phyloP scores from a whole-genome alignment of 2,797 vertebrate species.

The Phyllotis vaccarum region DNA sequence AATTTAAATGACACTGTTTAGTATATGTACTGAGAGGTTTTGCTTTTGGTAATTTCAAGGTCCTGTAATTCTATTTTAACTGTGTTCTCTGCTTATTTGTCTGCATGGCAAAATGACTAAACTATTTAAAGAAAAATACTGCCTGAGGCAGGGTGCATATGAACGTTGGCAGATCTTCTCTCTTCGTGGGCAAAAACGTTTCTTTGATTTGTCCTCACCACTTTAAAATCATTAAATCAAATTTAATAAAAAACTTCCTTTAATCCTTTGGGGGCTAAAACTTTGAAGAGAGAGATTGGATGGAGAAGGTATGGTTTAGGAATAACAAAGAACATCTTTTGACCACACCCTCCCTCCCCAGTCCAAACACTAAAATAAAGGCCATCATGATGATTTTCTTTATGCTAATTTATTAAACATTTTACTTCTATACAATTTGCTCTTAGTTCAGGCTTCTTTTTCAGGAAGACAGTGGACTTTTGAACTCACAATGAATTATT shows the following conservation, averaged over 20 bases:
- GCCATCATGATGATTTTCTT: neutral
- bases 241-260: conserved; percentile 34
- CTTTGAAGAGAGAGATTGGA: conserved; percentile 47
- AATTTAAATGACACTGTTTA: conserved; percentile 57
- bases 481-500: conserved; percentile 38
- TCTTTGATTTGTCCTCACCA: neutral
- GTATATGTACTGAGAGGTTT: conserved; percentile 65
- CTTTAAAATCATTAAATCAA: conserved; percentile 62
- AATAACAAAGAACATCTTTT: neutral
- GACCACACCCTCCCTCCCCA: too few relatives aligned
- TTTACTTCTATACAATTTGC: conserved; percentile 62
- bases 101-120: conserved; percentile 69
- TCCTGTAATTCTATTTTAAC: conserved; percentile 79
- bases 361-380: conserved; percentile 70
- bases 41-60: conserved; percentile 77
- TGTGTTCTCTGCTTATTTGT: conserved; percentile 69
- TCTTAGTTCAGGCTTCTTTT: conserved; percentile 62
- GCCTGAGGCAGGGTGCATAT: conserved; percentile 2
- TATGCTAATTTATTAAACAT: conserved; percentile 56
- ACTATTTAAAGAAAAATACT: conserved; percentile 69
- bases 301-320: conserved; percentile 18
- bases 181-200: neutral
- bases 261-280: conserved; percentile 22
- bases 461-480: conserved; percentile 9
- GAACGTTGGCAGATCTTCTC: conserved; percentile 73